phyloP scores from a whole-genome alignment of 2,113 vertebrate species.

The Corvus moneduloides region DNA sequence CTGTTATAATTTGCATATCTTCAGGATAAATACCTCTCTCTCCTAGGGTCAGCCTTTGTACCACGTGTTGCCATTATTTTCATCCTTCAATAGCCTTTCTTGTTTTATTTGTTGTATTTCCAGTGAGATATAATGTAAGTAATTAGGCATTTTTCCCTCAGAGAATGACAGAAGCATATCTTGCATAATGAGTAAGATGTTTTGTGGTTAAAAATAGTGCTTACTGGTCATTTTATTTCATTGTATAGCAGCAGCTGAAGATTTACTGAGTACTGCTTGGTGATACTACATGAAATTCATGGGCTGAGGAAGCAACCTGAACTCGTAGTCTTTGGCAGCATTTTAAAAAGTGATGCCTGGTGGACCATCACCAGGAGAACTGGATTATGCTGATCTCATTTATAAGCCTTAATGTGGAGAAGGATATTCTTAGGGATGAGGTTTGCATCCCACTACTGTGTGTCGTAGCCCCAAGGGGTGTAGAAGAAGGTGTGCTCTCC shows the following conservation, averaged over 20 bases:
- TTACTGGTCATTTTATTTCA: background rate
- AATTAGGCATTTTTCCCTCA: background rate
- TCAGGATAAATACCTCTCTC: background rate
- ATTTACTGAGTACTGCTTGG: background rate
- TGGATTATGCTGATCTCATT: background rate
- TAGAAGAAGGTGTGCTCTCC: background rate
- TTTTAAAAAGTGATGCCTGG: background rate
- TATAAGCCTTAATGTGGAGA: background rate
- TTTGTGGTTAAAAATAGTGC: background rate
- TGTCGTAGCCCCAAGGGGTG: background rate
- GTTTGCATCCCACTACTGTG: background rate
- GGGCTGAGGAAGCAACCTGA: background rate
- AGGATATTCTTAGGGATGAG: background rate
- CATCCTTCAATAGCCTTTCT: background rate
- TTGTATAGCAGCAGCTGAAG: background rate
- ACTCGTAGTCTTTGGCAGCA: background rate
- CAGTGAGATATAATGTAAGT: background rate
- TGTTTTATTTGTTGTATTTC: background rate
- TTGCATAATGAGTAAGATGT: background rate
- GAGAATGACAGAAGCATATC: background rate
- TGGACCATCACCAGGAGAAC: background rate
- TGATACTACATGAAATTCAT: background rate
- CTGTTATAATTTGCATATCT: background rate
- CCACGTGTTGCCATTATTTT: background rate
- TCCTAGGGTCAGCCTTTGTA: background rate